These are phyloP conservation scores for Eupsittula cactorum DNA, from an alignment of 2,113 vertebrate species.

Conservation along the genomic window DNA sequence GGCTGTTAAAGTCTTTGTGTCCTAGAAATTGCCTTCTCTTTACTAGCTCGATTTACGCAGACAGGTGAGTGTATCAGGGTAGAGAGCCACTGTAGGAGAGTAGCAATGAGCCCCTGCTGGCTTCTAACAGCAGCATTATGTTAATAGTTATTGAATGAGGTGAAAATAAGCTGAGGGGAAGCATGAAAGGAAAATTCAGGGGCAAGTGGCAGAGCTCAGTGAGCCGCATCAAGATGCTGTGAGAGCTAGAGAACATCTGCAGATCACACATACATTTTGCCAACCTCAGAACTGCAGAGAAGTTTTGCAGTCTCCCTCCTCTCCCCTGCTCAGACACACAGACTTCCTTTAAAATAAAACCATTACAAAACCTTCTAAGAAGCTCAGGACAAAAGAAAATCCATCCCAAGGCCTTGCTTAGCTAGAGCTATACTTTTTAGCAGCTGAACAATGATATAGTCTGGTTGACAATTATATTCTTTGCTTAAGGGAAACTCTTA, in stretches of 20 bases:
- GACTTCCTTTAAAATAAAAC: constrained; percentile 29
- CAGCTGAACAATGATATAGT: neutral
- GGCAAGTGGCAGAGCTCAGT: constrained; percentile 7
- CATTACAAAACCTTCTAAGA: constrained; percentile 19
- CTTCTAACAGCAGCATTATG: constrained; percentile 46
- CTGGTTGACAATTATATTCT: neutral
- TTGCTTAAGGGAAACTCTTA: neutral
- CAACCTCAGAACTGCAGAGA: neutral
- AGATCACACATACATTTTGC: constrained; percentile 50
- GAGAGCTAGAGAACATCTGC: constrained; percentile 18
- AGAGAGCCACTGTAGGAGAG: neutral
- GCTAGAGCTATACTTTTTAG: neutral
- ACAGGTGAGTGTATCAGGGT: constrained; percentile 8
- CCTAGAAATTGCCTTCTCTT: constrained; percentile 33
- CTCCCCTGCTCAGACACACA: constrained; percentile 2
- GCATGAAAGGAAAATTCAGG: constrained; percentile 33
- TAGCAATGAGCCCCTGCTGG: constrained; percentile 19
- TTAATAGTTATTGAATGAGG: constrained; percentile 53
- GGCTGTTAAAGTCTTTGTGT: neutral
- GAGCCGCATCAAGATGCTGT: constrained; percentile 5
- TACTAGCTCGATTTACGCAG: neutral
- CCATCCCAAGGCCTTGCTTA: neutral
- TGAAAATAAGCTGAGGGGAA: constrained; percentile 51
- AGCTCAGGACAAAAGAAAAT: neutral
- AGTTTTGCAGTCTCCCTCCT: constrained; percentile 6